Base-by-base conservation (phyloP, 1,140 invertebrate species). In the Cephus cinctus region DNA sequence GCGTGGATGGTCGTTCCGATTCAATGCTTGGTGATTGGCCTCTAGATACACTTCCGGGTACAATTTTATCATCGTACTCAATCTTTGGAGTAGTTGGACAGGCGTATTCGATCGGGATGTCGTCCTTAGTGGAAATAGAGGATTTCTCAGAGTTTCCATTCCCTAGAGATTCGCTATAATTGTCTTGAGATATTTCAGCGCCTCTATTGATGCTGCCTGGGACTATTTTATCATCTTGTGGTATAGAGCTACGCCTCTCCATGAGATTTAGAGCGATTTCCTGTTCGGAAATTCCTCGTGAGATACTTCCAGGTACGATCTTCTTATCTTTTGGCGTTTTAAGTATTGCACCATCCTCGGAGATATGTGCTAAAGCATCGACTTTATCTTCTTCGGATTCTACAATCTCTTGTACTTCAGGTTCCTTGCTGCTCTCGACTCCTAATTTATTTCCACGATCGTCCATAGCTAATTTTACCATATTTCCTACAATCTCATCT, bases 281-380 rank as follows among this genome's bases (percentile, higher is more conserved):
- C 11, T 47, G 43, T 22, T 42, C 9, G 15, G 48, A 41, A 3
- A 41, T 21, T 9, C 48, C 49, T 14, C 43, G 23, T 3, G 52
- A 47, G 15, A 47, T 42, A 23, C 36, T 43, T 6, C 43, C 49
- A 16, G 52, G 49, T 16, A 47, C 38, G n/a, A 55, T 51, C 22
- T 50, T 46, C 5, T 51, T 34, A n/a, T 14, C 22, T 25, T 32
- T 38, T 21, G 42, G 27, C 14, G 39, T 48, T 25, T 50, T 23
- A 5, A 14, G 6, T 2, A 20, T 14, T 12, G 39, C 15, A 12
- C 6, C 20, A 5, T 9, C 2, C 2, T 22, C 39, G 3, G 8
- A n/a, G n/a, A n/a, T 2, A 5, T 42, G 15, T 11, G 4, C 22
- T 11, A 21, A n/a, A 23, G 9, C 11, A 9, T 27, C 39, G 4